phyloP scores from a whole-genome alignment of 2,888 invertebrate species.

The Leucophora obtusa region DNA sequence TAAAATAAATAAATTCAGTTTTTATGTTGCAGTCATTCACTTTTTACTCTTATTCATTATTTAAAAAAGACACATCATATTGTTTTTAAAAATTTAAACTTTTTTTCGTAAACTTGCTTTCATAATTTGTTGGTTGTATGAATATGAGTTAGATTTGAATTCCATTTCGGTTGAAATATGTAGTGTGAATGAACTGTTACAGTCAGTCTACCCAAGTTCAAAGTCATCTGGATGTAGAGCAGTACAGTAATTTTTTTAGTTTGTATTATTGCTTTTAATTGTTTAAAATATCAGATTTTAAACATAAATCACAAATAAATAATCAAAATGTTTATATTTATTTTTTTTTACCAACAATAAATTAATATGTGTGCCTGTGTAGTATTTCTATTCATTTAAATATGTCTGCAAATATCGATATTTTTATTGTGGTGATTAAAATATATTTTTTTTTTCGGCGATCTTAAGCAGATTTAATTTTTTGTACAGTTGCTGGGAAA shows the following conservation, averaged over 20 bases:
- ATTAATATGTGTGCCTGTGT: background rate
- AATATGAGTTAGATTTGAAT: background rate
- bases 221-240: constrained; percentile 14
- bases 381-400: background rate
- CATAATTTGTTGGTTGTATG: background rate
- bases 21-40: too few species aligned
- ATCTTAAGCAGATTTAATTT: background rate
- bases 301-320: constrained; percentile 1
- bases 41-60: too few species aligned
- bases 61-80: too few species aligned
- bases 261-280: constrained; percentile 30
- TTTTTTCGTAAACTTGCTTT: background rate
- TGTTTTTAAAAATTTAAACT: too few species aligned
- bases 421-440: background rate
- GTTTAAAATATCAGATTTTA: constrained; percentile 22
- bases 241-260: background rate
- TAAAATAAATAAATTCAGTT: too few species aligned
- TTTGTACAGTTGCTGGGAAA: too few species aligned
- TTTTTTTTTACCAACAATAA: background rate
- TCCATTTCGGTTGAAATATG: background rate
- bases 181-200: constrained; percentile 41
- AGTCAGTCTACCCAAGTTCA: constrained; percentile 50
- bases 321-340: background rate
- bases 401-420: background rate
- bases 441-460: background rate